phyloP scores from a whole-genome alignment of 2,113 vertebrate species.

The Lagenorhynchus albirostris region DNA sequence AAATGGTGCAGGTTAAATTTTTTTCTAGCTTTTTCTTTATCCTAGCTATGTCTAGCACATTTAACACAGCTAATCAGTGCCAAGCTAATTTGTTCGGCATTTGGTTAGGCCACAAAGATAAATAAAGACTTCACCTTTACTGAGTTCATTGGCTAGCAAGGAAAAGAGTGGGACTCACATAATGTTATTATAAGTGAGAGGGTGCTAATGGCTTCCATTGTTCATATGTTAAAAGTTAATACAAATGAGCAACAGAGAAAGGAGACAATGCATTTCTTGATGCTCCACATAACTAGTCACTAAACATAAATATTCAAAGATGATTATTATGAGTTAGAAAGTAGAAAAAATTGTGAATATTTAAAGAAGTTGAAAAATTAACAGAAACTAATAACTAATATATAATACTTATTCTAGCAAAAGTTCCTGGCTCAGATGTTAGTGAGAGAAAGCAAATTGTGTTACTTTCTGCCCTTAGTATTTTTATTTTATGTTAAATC shows the following conservation, averaged over 20 bases:
- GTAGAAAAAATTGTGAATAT: background rate
- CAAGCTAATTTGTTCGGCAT: background rate
- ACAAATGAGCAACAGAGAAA: background rate
- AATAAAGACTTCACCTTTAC: background rate
- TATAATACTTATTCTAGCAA: background rate
- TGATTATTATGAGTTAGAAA: slow-evolving; percentile 32
- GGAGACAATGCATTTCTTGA: background rate
- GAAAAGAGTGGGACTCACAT: background rate
- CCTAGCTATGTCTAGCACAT: background rate
- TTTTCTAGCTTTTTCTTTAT: background rate
- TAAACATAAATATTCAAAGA: slow-evolving; percentile 8
- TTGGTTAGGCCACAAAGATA: background rate
- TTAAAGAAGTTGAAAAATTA: background rate
- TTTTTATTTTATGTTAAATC: slow-evolving; percentile 42
- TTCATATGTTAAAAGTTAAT: background rate
- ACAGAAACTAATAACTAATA: background rate
- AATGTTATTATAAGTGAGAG: background rate
- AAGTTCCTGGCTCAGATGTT: background rate
- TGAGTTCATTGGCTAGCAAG: background rate
- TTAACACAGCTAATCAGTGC: background rate
- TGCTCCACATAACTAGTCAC: background rate
- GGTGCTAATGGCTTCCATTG: background rate
- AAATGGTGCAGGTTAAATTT: background rate
- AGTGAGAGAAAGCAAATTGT: background rate
- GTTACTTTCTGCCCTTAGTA: background rate